Conservation (phyloP, 92 coral and sea anemone genomes). For the Chrysogorgia sp. region DNA sequence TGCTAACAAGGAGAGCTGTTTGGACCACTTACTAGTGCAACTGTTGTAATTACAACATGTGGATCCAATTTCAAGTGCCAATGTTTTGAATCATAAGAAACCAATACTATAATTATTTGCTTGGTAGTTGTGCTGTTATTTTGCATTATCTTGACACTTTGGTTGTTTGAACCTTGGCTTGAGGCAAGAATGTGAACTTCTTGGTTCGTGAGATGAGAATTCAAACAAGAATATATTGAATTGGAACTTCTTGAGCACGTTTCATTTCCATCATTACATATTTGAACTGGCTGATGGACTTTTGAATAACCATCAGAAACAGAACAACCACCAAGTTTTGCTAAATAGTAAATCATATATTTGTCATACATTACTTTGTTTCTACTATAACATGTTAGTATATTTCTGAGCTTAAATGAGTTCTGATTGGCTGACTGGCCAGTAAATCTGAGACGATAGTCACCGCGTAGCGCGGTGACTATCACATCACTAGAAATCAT, state of each 20-base stretch:
- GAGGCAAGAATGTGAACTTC: constrained; percentile 1
- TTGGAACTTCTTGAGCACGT: neutral
- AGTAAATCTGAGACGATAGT: no score
- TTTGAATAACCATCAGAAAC: neutral
- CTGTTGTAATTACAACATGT: neutral
- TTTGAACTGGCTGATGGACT: neutral
- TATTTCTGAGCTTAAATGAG: no score
- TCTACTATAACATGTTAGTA: no score
- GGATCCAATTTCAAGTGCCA: neutral
- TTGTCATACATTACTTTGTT: no score
- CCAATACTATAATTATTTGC: neutral
- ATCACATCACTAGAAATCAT: no score
- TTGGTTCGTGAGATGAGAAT: neutral
- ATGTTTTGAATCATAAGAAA: neutral
- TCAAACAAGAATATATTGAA: neutral
- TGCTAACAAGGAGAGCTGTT: no score
- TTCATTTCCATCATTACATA: neutral
- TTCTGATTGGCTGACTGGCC: no score
- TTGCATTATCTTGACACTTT: neutral
- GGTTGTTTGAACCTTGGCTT: neutral
- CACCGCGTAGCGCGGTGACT: no score
- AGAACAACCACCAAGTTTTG: neutral
- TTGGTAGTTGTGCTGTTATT: neutral
- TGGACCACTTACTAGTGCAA: neutral
- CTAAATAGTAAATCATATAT: neutral